A percentile compares a stretch with the other conserved stretches of the same genome.
Conservation (phyloP, 2,888 invertebrate genomes). For the Chrysolina americana region DNA sequence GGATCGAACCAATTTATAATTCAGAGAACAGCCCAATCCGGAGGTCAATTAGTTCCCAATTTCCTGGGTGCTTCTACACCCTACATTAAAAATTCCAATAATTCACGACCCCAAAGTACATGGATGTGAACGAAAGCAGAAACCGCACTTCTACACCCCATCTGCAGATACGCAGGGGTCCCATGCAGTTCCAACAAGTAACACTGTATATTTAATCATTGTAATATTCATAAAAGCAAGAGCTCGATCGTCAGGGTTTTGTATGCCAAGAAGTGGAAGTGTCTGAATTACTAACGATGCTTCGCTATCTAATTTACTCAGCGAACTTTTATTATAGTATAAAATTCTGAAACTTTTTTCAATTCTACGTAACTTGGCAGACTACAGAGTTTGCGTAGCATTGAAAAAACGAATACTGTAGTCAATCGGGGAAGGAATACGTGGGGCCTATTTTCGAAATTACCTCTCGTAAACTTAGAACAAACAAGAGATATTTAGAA, state of each 20-base stretch:
- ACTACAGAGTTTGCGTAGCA: too few species aligned
- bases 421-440: too few species aligned
- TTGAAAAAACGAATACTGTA: too few species aligned
- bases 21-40: background rate
- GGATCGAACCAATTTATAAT: background rate
- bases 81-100: constrained; percentile 21
- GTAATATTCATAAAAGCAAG: constrained; percentile 69
- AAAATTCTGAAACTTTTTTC: constrained; percentile 59
- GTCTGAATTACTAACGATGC: constrained; percentile 63
- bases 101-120: constrained; percentile 8
- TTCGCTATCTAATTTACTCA: constrained; percentile 62
- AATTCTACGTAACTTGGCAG: constrained; percentile 26
- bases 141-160: constrained; percentile 28
- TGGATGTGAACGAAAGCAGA: constrained; percentile 18
- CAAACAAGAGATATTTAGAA: too few species aligned
- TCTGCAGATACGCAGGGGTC: background rate
- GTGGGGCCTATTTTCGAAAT: too few species aligned
- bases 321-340: constrained; percentile 62
- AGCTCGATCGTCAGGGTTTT: constrained; percentile 56
- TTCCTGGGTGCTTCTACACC: background rate
- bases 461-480: too few species aligned
- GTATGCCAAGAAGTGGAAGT: constrained; percentile 47
- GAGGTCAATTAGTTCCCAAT: background rate
- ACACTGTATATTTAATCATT: constrained; percentile 69
- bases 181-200: constrained; percentile 56